phyloP scores from a whole-genome alignment of 92 coral and sea anemone species.

The Actinostola sp. region DNA sequence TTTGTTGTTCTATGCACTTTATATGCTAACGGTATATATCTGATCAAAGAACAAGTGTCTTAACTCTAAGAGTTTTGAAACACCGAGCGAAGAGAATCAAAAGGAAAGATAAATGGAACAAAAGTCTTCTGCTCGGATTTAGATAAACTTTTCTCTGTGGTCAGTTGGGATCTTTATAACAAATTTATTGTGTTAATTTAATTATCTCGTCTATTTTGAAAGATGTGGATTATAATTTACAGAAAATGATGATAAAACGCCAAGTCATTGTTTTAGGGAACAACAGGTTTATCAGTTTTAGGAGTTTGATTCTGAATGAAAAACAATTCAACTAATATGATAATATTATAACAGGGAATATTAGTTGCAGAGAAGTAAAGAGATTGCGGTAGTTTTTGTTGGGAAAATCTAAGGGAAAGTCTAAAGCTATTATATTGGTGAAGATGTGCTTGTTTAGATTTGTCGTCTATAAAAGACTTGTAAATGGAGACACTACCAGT shows the following conservation, averaged over 20 bases:
- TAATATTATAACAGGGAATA: too few relatives aligned
- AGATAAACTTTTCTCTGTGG: not conserved
- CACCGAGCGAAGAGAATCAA: not conserved
- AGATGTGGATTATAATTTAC: not conserved
- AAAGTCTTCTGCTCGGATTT: not conserved
- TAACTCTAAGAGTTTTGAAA: not conserved
- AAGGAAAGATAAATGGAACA: not conserved
- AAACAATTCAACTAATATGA: constrained; percentile 5
- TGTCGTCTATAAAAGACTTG: too few relatives aligned
- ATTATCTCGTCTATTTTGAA: not conserved
- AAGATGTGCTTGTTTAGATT: too few relatives aligned
- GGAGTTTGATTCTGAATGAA: not conserved
- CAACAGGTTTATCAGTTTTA: not conserved
- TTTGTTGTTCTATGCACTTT: not conserved
- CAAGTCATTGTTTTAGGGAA: not conserved
- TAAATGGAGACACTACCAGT: too few relatives aligned
- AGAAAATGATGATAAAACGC: not conserved
- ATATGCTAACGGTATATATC: not conserved
- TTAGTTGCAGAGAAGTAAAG: too few relatives aligned
- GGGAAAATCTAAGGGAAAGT: too few relatives aligned
- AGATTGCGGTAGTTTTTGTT: too few relatives aligned
- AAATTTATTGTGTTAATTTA: constrained; percentile 12
- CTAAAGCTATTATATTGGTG: too few relatives aligned
- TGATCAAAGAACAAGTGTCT: not conserved
- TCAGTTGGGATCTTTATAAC: not conserved